Evolutionary conservation across 2,888 invertebrate genomes (phyloP).

Genomic region (Dicycla oo): DNA sequence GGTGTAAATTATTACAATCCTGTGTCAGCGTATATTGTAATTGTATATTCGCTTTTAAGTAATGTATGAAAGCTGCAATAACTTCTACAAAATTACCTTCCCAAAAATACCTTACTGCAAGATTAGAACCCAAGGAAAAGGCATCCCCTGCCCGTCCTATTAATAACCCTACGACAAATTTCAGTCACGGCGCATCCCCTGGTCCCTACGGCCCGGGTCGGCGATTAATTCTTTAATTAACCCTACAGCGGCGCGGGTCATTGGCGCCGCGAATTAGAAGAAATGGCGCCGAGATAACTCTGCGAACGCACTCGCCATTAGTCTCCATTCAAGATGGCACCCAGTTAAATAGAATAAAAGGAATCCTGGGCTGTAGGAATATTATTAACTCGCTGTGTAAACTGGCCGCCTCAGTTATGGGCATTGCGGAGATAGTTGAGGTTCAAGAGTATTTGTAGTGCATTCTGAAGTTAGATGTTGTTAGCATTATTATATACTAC

Average conservation of each 20-base stretch:
- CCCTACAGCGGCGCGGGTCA: slow-evolving; percentile 76
- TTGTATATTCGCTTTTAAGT: not conserved
- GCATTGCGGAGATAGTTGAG: slow-evolving; percentile 29
- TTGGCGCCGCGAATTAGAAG: slow-evolving; percentile 83
- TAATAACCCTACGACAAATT: slow-evolving; percentile 79
- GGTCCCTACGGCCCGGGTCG: slow-evolving; percentile 68
- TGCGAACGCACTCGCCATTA: slow-evolving; percentile 76
- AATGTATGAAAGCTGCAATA: slow-evolving; percentile 18
- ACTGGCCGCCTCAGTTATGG: slow-evolving; percentile 26
- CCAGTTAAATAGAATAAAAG: slow-evolving; percentile 64
- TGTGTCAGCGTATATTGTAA: not conserved
- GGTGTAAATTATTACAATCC: slow-evolving; percentile 7
- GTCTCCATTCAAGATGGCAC: slow-evolving; percentile 76
- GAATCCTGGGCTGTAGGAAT: slow-evolving; percentile 47
- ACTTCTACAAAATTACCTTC: slow-evolving; percentile 33
- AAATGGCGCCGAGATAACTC: slow-evolving; percentile 82
- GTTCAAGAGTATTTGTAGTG: slow-evolving; percentile 30
- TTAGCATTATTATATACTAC: slow-evolving; percentile 27
- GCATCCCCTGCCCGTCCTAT: slow-evolving; percentile 50
- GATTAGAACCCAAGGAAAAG: slow-evolving; percentile 25
- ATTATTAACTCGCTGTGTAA: slow-evolving; percentile 57
- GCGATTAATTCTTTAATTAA: slow-evolving; percentile 88
- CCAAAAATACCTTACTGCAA: slow-evolving; percentile 23
- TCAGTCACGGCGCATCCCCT: slow-evolving; percentile 74
- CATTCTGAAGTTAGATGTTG: slow-evolving; percentile 14